These are phyloP conservation scores for Betta splendens DNA, from an alignment of 2,797 vertebrate genomes.

Conservation along the genomic window DNA sequence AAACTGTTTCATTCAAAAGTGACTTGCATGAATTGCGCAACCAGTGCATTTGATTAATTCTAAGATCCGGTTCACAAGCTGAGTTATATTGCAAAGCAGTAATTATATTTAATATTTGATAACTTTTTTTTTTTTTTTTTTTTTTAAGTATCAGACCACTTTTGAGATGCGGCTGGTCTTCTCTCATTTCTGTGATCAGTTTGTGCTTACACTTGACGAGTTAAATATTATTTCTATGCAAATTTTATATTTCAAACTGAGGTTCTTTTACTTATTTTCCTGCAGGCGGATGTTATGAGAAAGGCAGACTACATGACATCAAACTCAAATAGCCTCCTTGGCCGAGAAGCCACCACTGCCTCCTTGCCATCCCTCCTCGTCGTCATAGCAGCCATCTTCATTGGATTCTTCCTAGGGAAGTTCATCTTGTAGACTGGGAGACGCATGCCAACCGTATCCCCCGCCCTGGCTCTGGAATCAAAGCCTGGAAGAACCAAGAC, in stretches of 20 bases:
- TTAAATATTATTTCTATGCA: no score
- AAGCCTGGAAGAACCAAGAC: constrained; percentile 72
- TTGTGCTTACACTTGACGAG: no score
- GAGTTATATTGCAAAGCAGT: no score
- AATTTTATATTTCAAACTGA: background rate
- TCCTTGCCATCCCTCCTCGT: constrained; percentile 97
- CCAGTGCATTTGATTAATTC: no score
- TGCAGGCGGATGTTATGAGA: constrained; percentile 94
- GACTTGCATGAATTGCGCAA: no score
- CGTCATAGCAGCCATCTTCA: constrained; percentile 99
- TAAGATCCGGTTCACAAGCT: no score
- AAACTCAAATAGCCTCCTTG: constrained; percentile 82
- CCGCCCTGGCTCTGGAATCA: constrained; percentile 55
- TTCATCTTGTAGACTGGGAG: constrained; percentile 97
- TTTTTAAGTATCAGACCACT: no score
- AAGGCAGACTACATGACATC: constrained; percentile 90
- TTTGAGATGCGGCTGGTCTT: no score
- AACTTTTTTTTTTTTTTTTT: no score
- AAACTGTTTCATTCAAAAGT: no score
- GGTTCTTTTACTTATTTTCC: background rate
- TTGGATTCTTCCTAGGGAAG: constrained; percentile 99
- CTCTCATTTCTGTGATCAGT: no score
- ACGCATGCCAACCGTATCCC: constrained; percentile 85
- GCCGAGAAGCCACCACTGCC: constrained; percentile 88
- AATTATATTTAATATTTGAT: no score